Evolutionary conservation across 2,888 invertebrate species (phyloP), one percentile per base, ranked within the genome.

Genomic region (Cryptocephalus moraei): DNA sequence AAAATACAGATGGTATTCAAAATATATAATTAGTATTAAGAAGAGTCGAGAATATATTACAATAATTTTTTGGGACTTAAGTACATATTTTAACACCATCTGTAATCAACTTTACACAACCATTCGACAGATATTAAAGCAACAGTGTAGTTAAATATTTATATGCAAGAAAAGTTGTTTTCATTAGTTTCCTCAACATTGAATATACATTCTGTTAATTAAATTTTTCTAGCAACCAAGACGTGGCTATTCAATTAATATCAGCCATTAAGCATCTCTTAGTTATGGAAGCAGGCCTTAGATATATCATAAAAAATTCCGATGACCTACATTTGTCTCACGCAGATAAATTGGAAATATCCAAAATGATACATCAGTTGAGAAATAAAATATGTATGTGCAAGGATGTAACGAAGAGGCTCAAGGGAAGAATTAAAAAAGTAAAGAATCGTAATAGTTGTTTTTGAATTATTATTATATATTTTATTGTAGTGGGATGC

Each of bases 181-280:
- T n/a, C n/a, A n/a, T n/a, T n/a, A n/a, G n/a, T n/a, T n/a, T n/a
- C n/a, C n/a, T n/a, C n/a, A n/a, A n/a, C n/a, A n/a, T n/a, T n/a
- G n/a, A n/a, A n/a, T n/a, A n/a, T n/a, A n/a, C n/a, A n/a, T 22
- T 22, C 22, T 22, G 22, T 22, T 22, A 22, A 22, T 4, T 22
- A 22, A n/a, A 4, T 36, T 4, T 11, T 36, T 36, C 12, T 36
- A 36, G 36, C 53, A 73, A 79, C 34, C 59, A 75, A 44, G 75
- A 80, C 58, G 75, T 77, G 47, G 66, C 79, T 46, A 68, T 73
- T 34, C 66, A 75, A 14, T 56, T 81, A 42, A 73, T 78, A 34
- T 74, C 74, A 31, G 74, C 76, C 41, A 66, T 80, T 10, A 77
- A 78, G 59, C 81, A 82, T 61, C 59, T 78, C 36, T 74, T 74